Evolutionary conservation across 2,113 vertebrate genomes (phyloP), one percentile per base, ranked within the genome.

Genomic region (Oxyura jamaicensis): DNA sequence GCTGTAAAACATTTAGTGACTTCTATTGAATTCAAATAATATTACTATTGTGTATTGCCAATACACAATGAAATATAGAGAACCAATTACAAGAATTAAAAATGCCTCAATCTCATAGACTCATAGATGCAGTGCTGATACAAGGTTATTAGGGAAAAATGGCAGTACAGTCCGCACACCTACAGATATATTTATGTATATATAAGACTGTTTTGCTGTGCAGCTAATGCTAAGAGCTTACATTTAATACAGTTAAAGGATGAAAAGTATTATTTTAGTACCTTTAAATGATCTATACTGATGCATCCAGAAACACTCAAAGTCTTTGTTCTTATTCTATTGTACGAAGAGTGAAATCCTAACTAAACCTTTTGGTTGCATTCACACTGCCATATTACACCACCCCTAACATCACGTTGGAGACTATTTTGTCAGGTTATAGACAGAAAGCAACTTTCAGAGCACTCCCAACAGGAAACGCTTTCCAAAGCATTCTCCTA

Each of bases 61-160:
- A 86, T 83, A 59, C 2, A 66, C 13, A 2, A 0, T 63, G 69
- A 78, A 88, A 39, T 44, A 55, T 0, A 0, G 39, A 66, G 20
- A 4, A 36, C 31, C 23, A 60, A 78, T 13, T 66, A 58, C 7
- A 58, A 56, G 77, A 22, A 22, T 83, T 31, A 25, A 46, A 36
- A 88, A 73, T 29, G 23, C 28, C 62, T 78, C 39, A 21, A 1
- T 29, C 39, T 85, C 50, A 74, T 8, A 28, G 65, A 52, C 19
- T 69, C 15, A 36, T 3, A 58, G 31, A 39, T 44, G 25, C 12
- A 29, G 36, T 65, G 58, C 28, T 56, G 52, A 33, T 21, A 41
- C 8, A 72, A n/a, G 10, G 31, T 62, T 78, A 68, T 3, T 17
- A 19, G 29, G 20, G 13, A 5, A 39, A 66, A 93, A 36, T 6